Evolutionary conservation across 2,113 vertebrate species (phyloP).

Genomic region (Theristicus caerulescens): DNA sequence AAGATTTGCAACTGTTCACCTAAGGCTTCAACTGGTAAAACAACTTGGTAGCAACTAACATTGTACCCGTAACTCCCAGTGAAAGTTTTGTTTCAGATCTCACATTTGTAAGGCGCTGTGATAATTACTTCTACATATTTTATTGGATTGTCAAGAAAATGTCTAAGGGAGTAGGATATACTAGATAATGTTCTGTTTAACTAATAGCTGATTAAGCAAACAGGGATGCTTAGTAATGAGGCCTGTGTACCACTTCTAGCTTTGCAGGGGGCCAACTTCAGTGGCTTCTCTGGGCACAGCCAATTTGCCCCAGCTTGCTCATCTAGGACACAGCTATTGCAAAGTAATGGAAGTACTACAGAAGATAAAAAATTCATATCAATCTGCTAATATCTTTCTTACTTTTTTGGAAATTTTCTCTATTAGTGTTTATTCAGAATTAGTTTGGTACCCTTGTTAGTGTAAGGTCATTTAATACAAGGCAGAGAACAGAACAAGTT

Average conservation of each 20-base stretch:
- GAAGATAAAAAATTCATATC: not conserved
- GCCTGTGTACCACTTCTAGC: rapidly evolving
- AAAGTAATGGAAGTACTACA: not conserved
- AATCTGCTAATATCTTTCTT: not conserved
- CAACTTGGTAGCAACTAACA: not conserved
- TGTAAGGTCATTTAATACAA: not conserved
- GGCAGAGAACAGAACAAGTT: not conserved
- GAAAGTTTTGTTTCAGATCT: not conserved
- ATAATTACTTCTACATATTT: not conserved
- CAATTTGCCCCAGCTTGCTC: not conserved
- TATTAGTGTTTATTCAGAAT: not conserved
- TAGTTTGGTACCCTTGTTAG: not conserved
- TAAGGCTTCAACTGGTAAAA: not conserved
- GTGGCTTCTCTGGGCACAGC: not conserved
- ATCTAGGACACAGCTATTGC: not conserved
- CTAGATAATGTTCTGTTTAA: not conserved
- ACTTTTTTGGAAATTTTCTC: not conserved
- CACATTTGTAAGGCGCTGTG: not conserved
- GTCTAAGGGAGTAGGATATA: not conserved
- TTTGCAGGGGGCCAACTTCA: not conserved
- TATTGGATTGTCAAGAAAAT: not conserved
- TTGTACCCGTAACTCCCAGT: not conserved
- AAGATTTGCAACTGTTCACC: rapidly evolving
- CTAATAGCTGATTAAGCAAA: not conserved
- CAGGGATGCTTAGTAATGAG: not conserved